Base-by-base conservation (phyloP, 2,113 vertebrate species). In the Zapus hudsonius region DNA sequence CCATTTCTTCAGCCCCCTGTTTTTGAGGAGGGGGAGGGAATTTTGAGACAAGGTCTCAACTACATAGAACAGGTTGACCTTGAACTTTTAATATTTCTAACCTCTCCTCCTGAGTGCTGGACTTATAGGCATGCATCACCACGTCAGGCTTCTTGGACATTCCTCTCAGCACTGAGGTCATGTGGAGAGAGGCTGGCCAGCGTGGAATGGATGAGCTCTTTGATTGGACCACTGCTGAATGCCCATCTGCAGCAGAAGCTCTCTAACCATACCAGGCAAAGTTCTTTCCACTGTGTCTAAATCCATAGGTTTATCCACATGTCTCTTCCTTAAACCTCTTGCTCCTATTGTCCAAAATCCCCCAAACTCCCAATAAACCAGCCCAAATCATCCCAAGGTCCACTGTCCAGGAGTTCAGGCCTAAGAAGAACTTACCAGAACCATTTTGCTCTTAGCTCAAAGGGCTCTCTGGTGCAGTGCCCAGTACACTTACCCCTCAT, bases 351-450 rank as follows among this genome's bases (percentile, higher is more conserved):
- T 72, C 44, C 64, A 59, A 44, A 87, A 38, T 42, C 36, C 73
- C 66, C 59, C 22, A 52, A 36, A 29, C 6, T 27, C 13, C 33
- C 61, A 44, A 78, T 15, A 59, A 63, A 33, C 3, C 0, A 38
- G 3, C 55, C 42, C 0, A 31, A 59, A 47, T 3, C 23, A 12
- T 42, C 67, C 22, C 29, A 42, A 20, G 3, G 10, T 40, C n/a
- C 38, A 31, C 70, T 8, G 44, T 40, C 17, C 33, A 47, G 16
- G 17, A 47, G 29, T 42, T 72, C 11, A 1, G 3, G 3, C 52
- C n/a, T 33, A 33, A 13, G 7, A 47, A 15, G 22, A 69, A 9
- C 3, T 1, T 47, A 47, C 22, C 13, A 0, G 10, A n/a, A 25
- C 12, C 38, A 36, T 8, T 79, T 59, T 47, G 36, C 33, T 44